Percentiles rank a stretch among this genome's conserved stretches.
phyloP scores from a whole-genome alignment of 2,113 vertebrate genomes.

The Eidolon helvum region DNA sequence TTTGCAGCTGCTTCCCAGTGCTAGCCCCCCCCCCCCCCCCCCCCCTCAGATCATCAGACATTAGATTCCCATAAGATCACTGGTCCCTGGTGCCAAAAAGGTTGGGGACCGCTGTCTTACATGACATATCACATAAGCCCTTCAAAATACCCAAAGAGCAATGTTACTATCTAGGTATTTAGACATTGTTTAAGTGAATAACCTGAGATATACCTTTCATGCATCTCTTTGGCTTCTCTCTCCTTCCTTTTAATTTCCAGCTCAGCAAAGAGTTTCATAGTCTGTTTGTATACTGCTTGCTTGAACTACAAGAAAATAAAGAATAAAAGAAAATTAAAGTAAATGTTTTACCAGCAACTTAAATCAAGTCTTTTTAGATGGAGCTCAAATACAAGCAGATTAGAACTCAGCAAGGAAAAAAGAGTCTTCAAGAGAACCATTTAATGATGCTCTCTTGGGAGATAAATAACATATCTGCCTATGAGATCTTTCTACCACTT shows the following conservation, averaged over 20 bases:
- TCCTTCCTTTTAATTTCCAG: constrained; percentile 99
- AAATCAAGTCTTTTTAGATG: not conserved
- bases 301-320: constrained; percentile 89
- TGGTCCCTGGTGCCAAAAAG: no score
- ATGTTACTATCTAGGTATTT: not conserved
- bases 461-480: not conserved
- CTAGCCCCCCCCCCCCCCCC: no score
- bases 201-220: constrained; percentile 90
- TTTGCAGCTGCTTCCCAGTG: no score
- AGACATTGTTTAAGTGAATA: not conserved
- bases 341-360: constrained; percentile 35
- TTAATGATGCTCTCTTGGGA: not conserved
- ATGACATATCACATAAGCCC: not conserved
- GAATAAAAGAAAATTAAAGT: constrained; percentile 14
- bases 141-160: not conserved
- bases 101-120: no score
- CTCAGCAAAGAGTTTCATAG: constrained; percentile 99
- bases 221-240: constrained; percentile 99
- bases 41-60: no score
- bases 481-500: not conserved
- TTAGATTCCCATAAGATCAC: no score
- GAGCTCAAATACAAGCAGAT: constrained; percentile 6
- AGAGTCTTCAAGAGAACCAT: not conserved
- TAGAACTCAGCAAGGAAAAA: not conserved
- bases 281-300: constrained; percentile 98